Evolutionary conservation across 2,797 vertebrate species (phyloP).

Genomic region (Stomatorhinus walkeri): DNA sequence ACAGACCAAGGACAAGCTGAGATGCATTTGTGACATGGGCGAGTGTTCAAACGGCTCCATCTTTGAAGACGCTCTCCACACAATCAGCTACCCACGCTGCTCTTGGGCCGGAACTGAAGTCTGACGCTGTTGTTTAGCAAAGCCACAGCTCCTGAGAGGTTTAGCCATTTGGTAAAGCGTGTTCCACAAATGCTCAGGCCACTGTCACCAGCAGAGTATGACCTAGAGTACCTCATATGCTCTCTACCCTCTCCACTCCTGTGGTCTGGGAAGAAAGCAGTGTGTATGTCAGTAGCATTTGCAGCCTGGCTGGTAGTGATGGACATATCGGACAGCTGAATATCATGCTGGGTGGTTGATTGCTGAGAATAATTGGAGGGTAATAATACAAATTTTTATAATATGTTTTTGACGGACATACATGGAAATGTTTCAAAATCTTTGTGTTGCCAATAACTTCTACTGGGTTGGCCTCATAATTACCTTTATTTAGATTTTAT

Average conservation of each 20-base stretch:
- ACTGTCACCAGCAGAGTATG: neutral
- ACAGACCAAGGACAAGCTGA: constrained; percentile 59
- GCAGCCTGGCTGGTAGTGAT: neutral
- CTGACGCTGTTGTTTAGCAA: neutral
- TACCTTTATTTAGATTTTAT: neutral
- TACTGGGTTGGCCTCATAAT: neutral
- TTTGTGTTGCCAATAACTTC: neutral
- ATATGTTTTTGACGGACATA: neutral
- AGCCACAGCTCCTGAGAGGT: neutral
- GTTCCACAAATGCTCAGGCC: neutral
- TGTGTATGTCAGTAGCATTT: neutral
- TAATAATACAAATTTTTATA: neutral
- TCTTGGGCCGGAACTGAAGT: neutral
- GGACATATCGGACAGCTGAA: neutral
- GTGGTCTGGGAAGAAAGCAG: neutral
- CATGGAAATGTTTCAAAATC: neutral
- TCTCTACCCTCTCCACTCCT: neutral
- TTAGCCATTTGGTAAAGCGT: neutral
- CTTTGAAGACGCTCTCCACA: constrained; percentile 51
- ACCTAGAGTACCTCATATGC: neutral
- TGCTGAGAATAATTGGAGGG: neutral
- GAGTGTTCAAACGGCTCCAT: constrained; percentile 49
- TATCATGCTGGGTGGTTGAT: neutral
- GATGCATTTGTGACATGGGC: constrained; percentile 45
- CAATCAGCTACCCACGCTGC: neutral